Percentiles rank a stretch among this genome's conserved stretches.
These are phyloP conservation scores for Sinhomidia bicolor DNA, from an alignment of 2,888 invertebrate species.

Conservation along the genomic window DNA sequence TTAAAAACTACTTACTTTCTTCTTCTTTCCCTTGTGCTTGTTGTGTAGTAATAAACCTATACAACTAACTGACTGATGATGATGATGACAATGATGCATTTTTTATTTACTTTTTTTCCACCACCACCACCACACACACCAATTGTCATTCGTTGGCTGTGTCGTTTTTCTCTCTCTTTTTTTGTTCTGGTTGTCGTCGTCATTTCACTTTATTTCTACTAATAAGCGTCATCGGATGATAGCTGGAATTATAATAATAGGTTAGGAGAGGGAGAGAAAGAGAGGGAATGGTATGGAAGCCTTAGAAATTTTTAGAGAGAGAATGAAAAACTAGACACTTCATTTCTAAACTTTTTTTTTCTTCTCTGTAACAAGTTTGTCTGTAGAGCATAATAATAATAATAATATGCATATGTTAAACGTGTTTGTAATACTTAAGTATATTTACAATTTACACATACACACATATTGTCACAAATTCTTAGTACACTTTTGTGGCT, in stretches of 20 bases:
- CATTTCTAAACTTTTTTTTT: constrained; percentile 67
- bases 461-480: constrained; percentile 53
- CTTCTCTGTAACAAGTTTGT: constrained; percentile 33
- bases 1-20: background rate
- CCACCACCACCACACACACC: too few relatives aligned
- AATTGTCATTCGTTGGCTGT: background rate
- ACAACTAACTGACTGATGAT: background rate
- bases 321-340: constrained; percentile 66
- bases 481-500: constrained; percentile 59
- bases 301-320: constrained; percentile 54
- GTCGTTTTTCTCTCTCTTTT: constrained; percentile 1
- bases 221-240: constrained; percentile 53
- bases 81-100: constrained; percentile 21
- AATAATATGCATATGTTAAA: too few relatives aligned
- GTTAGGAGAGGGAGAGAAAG: background rate
- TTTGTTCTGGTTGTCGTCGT: constrained; percentile 1
- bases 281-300: constrained; percentile 31
- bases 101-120: constrained; percentile 33
- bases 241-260: constrained; percentile 25
- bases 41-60: background rate
- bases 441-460: background rate
- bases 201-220: constrained; percentile 38
- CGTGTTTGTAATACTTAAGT: background rate
- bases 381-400: background rate
- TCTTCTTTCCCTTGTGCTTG: background rate